Evolutionary conservation across 1,140 invertebrate genomes (phyloP), one percentile per base, ranked within the genome.

Genomic region (Drosophila pruinosa): DNA sequence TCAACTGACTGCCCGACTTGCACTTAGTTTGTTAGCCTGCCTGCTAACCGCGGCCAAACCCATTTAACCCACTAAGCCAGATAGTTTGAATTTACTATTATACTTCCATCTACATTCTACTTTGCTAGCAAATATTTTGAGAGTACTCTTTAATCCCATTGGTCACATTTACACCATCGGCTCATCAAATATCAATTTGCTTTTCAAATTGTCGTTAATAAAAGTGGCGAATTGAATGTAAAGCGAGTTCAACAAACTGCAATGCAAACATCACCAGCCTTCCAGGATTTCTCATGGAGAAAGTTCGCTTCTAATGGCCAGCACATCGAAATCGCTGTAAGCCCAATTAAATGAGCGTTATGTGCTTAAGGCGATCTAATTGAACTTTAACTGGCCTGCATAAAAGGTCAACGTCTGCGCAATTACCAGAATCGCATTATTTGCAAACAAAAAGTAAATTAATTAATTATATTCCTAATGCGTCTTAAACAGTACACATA

Each of bases 171-270:
- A 4, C 45, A 14, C 8, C 8, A 17, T 14, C 1, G 1, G 38
- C 15, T 14, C 41, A 72, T 75, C 14, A 74, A 74, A 70, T 48
- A n/a, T 14, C 47, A 38, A 71, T 74, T 80, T 59, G 34, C 34
- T 43, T 61, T 58, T 80, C 48, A 56, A 86, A 76, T 67, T 74
- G 64, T 58, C 61, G 54, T 76, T 69, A 63, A n/a, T 22, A 4
- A 65, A 45, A 10, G 5, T 21, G 14, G 4, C 50, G 48, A 68
- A 50, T 34, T 17, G 39, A 59, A 53, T 36, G 61, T 34, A 62
- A 41, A 3, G 52, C 7, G 34, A 50, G 72, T 85, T 75, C 72
- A 78, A 72, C 47, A 67, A 72, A 43, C 2, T 17, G 12, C 19
- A 8, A 2, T 10, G 7, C 10, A 8, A 31, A 41, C 5, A 34